Base-by-base conservation (phyloP, 1,140 invertebrate species). In the Chironomus striatipennis region DNA sequence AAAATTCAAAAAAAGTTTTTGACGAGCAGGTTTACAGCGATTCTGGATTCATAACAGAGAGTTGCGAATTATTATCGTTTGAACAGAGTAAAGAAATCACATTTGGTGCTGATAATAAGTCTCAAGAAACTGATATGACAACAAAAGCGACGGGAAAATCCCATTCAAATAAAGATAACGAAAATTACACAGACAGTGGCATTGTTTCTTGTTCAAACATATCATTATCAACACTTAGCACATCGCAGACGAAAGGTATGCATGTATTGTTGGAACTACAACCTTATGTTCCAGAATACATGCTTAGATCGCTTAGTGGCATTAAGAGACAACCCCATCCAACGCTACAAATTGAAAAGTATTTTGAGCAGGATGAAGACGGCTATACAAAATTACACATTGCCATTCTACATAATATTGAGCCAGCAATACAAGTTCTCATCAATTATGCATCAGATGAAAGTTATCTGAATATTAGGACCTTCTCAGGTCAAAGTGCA, bases 31-130 rank as follows among this genome's bases (percentile, higher is more conserved):
- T n/a, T 12, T 57, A 57, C 47, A 15, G 47, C n/a, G 47, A 57
- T 57, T 57, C 47, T 57, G 47, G 47, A 57, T 57, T 57, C 47
- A 57, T 57, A n/a, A 57, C 47, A 57, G 47, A 57, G n/a, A 57
- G 47, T n/a, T 57, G 47, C n/a, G 47, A 57, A 57, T 57, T 57
- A 57, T n/a, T 57, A 10, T 12, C 47, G 47, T 34, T 5, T 2
- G 24, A 57, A 4, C 47, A 57, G n/a, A 57, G 47, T 57, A 57
- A 57, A 57, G 47, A 57, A 57, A 57, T 15, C 24, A 34, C 24
- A 34, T 34, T 34, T 57, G n/a, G 47, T 57, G 47, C 47, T 57
- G 47, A 57, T 57, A 57, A n/a, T n/a, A 57, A 57, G 47, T 15
- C 12, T n/a, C 12, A 57, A 57, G 47, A 57, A 12, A 57, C 47